phyloP scores from a whole-genome alignment of 2,797 vertebrate species.

The Micromesistius poutassou region DNA sequence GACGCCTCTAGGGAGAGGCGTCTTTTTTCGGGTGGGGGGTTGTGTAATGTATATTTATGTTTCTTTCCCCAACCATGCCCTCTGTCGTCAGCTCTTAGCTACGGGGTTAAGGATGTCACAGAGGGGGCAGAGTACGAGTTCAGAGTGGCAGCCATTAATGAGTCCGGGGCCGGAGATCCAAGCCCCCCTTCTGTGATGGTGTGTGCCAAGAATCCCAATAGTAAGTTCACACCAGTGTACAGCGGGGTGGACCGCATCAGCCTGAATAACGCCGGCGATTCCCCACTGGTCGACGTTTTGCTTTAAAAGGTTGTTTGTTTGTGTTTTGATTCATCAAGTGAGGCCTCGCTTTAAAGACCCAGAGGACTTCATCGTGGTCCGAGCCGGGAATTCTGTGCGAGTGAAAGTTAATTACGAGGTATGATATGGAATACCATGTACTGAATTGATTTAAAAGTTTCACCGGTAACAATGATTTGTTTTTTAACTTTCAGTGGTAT shows the following conservation, averaged over 20 bases:
- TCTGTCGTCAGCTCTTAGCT: slow-evolving; percentile 56
- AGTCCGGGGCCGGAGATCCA: slow-evolving; percentile 76
- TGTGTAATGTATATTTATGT: background rate
- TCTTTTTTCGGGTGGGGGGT: background rate
- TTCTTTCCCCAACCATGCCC: background rate
- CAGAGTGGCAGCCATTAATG: slow-evolving; percentile 81
- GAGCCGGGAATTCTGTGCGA: slow-evolving; percentile 74
- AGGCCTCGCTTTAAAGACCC: slow-evolving; percentile 76
- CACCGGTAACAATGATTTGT: background rate
- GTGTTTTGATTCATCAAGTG: slow-evolving; percentile 63
- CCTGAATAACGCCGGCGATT: background rate
- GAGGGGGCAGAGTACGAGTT: slow-evolving; percentile 85
- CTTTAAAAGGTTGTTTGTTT: slow-evolving; percentile 1
- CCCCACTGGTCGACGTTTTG: background rate
- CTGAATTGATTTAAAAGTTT: background rate
- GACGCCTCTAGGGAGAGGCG: background rate
- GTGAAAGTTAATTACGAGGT: slow-evolving; percentile 82
- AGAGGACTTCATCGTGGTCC: slow-evolving; percentile 76
- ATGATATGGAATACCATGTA: slow-evolving; percentile 30
- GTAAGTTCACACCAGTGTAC: slow-evolving; percentile 66
- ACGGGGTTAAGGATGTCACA: slow-evolving; percentile 68
- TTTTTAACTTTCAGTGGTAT: background rate
- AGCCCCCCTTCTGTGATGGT: slow-evolving; percentile 75
- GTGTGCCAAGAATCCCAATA: slow-evolving; percentile 77
- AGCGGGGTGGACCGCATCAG: slow-evolving; percentile 8